Conservation (phyloP, 2,113 vertebrate species). For the Neolamprologus brichardi region DNA sequence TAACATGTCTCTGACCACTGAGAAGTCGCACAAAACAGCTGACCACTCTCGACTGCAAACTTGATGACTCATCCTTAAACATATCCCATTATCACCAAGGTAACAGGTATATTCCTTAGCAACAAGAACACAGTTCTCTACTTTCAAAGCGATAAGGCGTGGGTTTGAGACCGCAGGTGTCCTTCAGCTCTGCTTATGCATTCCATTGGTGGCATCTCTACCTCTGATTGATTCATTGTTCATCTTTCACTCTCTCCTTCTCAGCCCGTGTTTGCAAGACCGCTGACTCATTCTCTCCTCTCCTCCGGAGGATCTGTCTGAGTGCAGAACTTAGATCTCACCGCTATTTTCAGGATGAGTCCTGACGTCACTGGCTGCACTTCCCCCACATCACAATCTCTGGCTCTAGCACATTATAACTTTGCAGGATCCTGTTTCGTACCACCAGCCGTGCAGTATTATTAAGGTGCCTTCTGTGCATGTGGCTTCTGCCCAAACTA, state of each 20-base stretch:
- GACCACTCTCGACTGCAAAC: conserved; percentile 26
- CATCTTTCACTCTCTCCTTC: conserved; percentile 43
- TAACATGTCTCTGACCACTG: background rate
- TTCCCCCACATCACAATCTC: conserved; percentile 35
- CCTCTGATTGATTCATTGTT: conserved; percentile 47
- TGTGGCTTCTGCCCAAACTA: background rate
- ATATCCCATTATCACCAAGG: conserved; percentile 52
- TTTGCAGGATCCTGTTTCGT: conserved; percentile 12
- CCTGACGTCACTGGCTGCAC: conserved; percentile 37
- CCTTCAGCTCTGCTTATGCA: conserved; percentile 28
- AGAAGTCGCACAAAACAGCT: background rate
- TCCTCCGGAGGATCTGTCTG: conserved; percentile 50
- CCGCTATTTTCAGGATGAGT: conserved; percentile 58
- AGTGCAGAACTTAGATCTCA: conserved; percentile 48
- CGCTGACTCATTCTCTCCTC: conserved; percentile 62
- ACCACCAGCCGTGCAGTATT: background rate
- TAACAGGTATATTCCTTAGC: conserved; percentile 66
- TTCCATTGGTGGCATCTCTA: conserved; percentile 1
- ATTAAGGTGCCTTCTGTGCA: background rate
- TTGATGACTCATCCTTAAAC: conserved; percentile 52
- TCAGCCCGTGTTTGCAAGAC: conserved; percentile 32
- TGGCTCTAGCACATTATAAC: conserved; percentile 1
- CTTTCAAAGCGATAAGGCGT: conserved; percentile 20
- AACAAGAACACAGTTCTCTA: conserved; percentile 51
- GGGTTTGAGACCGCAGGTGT: conserved; percentile 32